Conservation (phyloP, 2,888 invertebrate genomes). For the Epistrophe eligans region DNA sequence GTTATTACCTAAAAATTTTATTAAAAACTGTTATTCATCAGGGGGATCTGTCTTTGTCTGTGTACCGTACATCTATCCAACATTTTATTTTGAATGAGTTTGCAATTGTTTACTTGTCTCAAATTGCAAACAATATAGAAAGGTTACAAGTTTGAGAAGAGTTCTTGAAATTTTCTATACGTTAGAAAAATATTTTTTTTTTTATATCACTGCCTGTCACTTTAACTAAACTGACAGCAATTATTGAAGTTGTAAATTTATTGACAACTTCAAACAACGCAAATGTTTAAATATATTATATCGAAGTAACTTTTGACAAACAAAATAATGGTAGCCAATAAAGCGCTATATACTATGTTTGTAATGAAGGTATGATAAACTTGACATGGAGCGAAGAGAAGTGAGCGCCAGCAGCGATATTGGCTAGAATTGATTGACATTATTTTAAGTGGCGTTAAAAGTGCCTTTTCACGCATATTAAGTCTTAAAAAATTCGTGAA, state of each 20-base stretch:
- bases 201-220: constrained; percentile 7
- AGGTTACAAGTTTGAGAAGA: neutral
- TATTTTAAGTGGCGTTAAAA: constrained; percentile 64
- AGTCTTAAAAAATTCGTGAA: constrained; percentile 20
- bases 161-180: neutral
- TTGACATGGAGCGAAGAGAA: neutral
- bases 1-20: neutral
- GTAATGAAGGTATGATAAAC: neutral
- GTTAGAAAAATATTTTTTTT: constrained; percentile 5
- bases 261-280: constrained; percentile 45
- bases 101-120: constrained; percentile 24
- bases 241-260: constrained; percentile 23
- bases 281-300: neutral
- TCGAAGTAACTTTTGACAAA: constrained; percentile 21
- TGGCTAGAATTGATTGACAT: constrained; percentile 61
- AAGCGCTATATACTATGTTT: neutral
- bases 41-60: neutral
- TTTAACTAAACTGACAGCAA: constrained; percentile 27
- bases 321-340: constrained; percentile 14
- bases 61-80: neutral
- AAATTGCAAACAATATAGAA: neutral
- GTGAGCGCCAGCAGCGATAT: constrained; percentile 41
- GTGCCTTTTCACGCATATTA: constrained; percentile 54
- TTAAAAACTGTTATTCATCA: neutral
- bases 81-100: constrained; percentile 12